Conservation (phyloP, 1,140 invertebrate genomes). For the Varroa destructor region DNA sequence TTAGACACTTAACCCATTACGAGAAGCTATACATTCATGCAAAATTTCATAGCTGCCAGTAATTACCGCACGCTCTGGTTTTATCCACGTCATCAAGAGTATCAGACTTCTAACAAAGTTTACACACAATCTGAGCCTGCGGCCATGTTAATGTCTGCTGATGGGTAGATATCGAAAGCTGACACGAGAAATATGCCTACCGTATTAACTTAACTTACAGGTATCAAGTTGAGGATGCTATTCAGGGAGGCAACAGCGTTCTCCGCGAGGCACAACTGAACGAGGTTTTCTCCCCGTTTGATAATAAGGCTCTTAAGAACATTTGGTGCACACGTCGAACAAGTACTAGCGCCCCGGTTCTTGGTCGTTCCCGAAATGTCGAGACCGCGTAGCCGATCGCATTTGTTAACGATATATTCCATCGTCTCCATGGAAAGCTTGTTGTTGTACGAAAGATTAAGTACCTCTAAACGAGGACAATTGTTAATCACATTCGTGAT, state of each 20-base stretch:
- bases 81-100: too few relatives aligned
- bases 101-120: too few relatives aligned
- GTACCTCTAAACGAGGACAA: slow-evolving; percentile 2
- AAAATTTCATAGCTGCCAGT: too few relatives aligned
- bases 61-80: too few relatives aligned
- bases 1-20: too few relatives aligned
- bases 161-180: background rate
- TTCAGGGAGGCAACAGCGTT: background rate
- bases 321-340: background rate
- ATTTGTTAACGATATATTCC: slow-evolving; percentile 14
- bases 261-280: background rate
- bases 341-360: background rate
- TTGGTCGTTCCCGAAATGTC: slow-evolving; percentile 14
- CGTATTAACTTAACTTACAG: background rate
- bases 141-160: background rate
- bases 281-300: slow-evolving; percentile 1
- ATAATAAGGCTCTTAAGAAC: background rate
- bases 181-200: background rate
- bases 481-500: background rate
- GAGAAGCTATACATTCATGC: too few relatives aligned
- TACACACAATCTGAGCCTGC: too few relatives aligned
- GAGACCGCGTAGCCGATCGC: background rate
- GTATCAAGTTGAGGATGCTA: background rate
- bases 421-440: slow-evolving; percentile 10
- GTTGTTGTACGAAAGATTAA: background rate